phyloP scores from a whole-genome alignment of 1,140 invertebrate species.

The Campodea augens region DNA sequence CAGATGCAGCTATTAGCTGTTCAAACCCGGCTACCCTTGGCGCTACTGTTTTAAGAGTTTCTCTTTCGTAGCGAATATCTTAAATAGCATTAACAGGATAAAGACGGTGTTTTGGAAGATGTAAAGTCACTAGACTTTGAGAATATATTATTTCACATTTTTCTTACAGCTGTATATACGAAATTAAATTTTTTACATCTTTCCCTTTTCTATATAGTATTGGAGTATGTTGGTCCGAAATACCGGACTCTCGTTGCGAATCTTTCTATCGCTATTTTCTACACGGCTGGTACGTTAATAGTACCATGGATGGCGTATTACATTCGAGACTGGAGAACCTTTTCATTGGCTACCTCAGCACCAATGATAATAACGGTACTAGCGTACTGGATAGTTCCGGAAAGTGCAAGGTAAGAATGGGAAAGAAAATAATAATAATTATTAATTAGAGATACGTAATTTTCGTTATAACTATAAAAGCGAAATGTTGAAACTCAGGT shows the following conservation, averaged over 20 bases:
- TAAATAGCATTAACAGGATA: too few relatives aligned
- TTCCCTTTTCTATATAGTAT: conserved; percentile 31
- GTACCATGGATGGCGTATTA: conserved; percentile 64
- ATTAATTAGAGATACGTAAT: too few relatives aligned
- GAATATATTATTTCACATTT: too few relatives aligned
- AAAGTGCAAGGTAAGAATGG: conserved; percentile 50
- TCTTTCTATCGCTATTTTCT: conserved; percentile 75
- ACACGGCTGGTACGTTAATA: conserved; percentile 52
- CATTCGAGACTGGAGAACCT: conserved; percentile 51
- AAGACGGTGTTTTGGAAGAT: too few relatives aligned
- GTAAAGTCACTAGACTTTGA: too few relatives aligned
- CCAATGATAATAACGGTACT: conserved; percentile 46
- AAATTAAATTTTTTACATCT: background rate
- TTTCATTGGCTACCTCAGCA: conserved; percentile 48
- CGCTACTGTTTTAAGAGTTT: too few relatives aligned
- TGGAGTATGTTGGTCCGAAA: conserved; percentile 72
- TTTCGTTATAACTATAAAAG: too few relatives aligned
- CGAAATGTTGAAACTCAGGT: too few relatives aligned
- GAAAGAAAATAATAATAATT: too few relatives aligned
- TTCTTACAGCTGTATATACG: conserved; percentile 5
- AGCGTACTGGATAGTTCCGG: conserved; percentile 54
- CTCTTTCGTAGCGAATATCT: too few relatives aligned
- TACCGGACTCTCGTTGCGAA: conserved; percentile 74
- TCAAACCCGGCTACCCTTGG: too few relatives aligned
- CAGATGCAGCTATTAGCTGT: too few relatives aligned